These are phyloP conservation scores for Conopomorpha cramerella DNA, from an alignment of 1,140 invertebrate genomes.

Conservation along the genomic window DNA sequence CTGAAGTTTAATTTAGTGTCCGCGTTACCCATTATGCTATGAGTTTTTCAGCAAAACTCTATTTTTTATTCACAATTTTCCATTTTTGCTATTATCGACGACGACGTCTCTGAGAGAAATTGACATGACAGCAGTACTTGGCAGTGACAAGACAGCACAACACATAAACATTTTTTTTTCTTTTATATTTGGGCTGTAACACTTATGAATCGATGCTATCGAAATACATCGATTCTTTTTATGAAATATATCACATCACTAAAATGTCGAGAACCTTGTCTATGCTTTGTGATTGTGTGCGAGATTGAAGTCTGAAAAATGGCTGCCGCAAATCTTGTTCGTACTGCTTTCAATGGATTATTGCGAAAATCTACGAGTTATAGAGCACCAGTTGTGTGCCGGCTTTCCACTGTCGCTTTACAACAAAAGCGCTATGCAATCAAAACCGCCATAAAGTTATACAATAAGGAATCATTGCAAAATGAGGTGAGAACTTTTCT, in stretches of 20 bases:
- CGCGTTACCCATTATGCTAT: conserved; percentile 96
- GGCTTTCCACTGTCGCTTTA: conserved; percentile 35
- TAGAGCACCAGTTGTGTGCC: conserved; percentile 35
- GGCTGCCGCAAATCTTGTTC: conserved; percentile 46
- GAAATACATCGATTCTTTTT: too few species aligned
- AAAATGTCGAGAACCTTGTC: too few species aligned
- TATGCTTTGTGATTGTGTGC: conserved; percentile 10
- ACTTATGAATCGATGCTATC: too few species aligned
- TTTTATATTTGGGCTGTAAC: too few species aligned
- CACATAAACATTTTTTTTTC: too few species aligned
- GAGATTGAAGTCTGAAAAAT: conserved; percentile 36
- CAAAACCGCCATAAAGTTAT: conserved; percentile 23
- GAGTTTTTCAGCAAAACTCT: conserved; percentile 52
- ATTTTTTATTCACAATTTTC: not conserved
- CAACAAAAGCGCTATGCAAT: conserved; percentile 35
- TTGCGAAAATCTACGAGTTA: conserved; percentile 36
- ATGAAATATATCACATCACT: too few species aligned
- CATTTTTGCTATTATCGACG: not conserved
- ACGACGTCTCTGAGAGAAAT: too few species aligned
- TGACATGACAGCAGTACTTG: too few species aligned
- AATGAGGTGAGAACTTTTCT: conserved; percentile 41
- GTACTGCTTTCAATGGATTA: conserved; percentile 44
- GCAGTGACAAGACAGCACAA: too few species aligned
- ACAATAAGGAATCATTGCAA: conserved; percentile 20
- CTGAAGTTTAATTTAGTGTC: conserved; percentile 97